phyloP scores from a whole-genome alignment of 2,113 vertebrate genomes.

The Salvelinus fontinalis region DNA sequence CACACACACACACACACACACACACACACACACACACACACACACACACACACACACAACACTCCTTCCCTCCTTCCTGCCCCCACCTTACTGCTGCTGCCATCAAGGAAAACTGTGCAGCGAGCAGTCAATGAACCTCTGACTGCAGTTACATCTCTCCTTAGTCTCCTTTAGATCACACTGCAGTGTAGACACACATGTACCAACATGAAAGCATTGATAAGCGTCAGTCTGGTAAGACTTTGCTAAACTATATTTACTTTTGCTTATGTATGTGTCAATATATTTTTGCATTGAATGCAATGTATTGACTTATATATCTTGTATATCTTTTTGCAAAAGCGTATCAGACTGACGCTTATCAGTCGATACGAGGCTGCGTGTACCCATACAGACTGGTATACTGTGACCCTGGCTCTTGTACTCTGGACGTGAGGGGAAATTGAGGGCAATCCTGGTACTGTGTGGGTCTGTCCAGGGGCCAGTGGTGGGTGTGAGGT shows the following conservation, averaged over 20 bases:
- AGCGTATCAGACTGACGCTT: too few relatives aligned
- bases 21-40: conserved; percentile 10
- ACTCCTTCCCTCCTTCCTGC: neutral
- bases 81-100: neutral
- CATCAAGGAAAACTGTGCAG: neutral
- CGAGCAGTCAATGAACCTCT: neutral
- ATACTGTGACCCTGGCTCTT: conserved; percentile 41
- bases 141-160: neutral
- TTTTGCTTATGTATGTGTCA: too few relatives aligned
- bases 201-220: neutral
- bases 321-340: too few relatives aligned
- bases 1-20: neutral
- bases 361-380: too few relatives aligned
- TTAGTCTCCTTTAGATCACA: neutral
- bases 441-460: conserved; percentile 34
- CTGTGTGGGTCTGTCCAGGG: conserved; percentile 22
- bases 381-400: conserved; percentile 9
- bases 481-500: conserved; percentile 15
- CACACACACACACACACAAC: too few relatives aligned
- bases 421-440: conserved; percentile 30
- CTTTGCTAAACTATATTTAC: neutral
- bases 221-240: neutral
- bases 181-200: neutral
- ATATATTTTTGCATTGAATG: too few relatives aligned
- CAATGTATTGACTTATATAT: too few relatives aligned